Base-by-base conservation (phyloP, 2,888 invertebrate species). In the Brachylomia viminalis region DNA sequence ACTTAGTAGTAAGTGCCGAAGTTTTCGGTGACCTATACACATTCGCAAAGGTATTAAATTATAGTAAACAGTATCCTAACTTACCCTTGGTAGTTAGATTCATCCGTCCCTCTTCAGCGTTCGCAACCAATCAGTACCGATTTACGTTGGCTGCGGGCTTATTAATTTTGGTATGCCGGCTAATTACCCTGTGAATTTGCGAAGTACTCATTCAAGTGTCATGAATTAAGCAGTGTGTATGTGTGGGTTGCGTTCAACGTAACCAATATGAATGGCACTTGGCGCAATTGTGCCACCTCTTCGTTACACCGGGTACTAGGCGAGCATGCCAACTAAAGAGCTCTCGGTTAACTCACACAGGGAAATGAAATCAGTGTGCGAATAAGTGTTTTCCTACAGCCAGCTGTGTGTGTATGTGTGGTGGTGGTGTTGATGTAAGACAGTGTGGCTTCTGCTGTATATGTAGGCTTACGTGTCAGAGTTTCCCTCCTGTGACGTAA, bases 61-160 rank as follows among this genome's bases (percentile, higher is more conserved):
- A 72, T 61, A 72, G 78, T 79, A 76, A 78, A 71, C 68, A 77
- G 65, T 59, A 71, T 71, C 27, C 23, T 4, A 81, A 92, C 95
- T 95, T 90, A 96, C 96, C 95, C 87, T 94, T 96, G 87, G 96
- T 96, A 92, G 96, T 96, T 94, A 96, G 93, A 96, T 96, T 96
- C 96, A 96, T 96, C 92, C 96, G 96, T 93, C 90, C 94, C 95
- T 95, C 95, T 95, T 95, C 91, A 94, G 86, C 87, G 92, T 90
- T 91, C 91, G 89, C 93, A 91, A 92, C 92, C 94, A 95, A 95
- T 96, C 95, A 95, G 92, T 90, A 91, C 90, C 90, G 95, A 94
- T 95, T 94, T 93, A 92, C 91, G 93, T 91, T 92, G 93, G 92
- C 92, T 92, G 92, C 92, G 90, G 90, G 93, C 92, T 94, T 95